Evolutionary conservation across 2,113 vertebrate genomes (phyloP), one percentile per base, ranked within the genome.

Genomic region (Syrmaticus mikado): DNA sequence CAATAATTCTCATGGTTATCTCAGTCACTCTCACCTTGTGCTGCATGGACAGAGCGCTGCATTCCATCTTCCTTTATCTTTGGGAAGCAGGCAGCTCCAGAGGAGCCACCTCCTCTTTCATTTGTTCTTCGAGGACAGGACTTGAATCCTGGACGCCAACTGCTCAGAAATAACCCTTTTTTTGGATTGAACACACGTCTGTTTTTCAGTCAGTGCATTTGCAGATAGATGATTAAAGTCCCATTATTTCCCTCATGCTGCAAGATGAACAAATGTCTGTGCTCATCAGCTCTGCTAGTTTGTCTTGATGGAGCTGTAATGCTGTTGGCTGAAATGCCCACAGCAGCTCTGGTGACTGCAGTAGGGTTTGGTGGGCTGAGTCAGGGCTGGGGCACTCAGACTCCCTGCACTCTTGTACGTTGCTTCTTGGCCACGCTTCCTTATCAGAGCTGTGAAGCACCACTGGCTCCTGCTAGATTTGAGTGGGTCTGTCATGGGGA

Each of bases 11-110:
- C 36, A 22, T 10, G 46, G 66, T 62, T 86, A 82, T 88, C 87
- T 95, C 79, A 70, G n/a, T 66, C 73, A 62, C 67, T 94, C 64
- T 93, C 87, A 75, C 13, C 57, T 60, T 60, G 30, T 22, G n/a
- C 48, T 30, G 70, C 40, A 82, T 43, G 52, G 71, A 53, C 74
- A 83, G 68, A 90, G 72, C 58, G 76, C 74, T 92, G 75, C 85
- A 83, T 64, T 96, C 74, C 87, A 66, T 94, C 89, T 92, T 92
- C 64, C 77, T 95, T 97, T 97, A 96, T 96, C 96, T 96, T 89
- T 18, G 40, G 67, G 77, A 91, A 81, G 57, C 97, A 96, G 94
- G 82, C 89, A 85, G 82, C 73, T 75, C 64, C 70, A 28, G 60
- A 93, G 40, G 13, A 94, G 24, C 43, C 27, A 41, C 64, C n/a